A percentile compares a stretch with the other conserved stretches of the same genome.
Evolutionary conservation across 1,140 invertebrate species (phyloP).

Genomic region (Hyposmocoma kahamanoa): DNA sequence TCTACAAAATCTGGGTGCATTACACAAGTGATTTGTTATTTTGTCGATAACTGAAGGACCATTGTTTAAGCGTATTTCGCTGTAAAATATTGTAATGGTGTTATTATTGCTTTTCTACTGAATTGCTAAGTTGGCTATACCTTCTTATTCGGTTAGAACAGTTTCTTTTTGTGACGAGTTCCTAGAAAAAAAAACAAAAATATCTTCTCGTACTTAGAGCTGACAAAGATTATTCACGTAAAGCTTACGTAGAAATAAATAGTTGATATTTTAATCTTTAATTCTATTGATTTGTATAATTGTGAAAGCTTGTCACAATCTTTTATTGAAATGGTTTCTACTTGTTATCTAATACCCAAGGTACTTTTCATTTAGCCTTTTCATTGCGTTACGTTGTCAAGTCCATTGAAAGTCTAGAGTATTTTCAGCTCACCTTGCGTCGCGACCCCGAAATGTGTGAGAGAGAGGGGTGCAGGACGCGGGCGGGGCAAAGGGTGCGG

Average conservation of each 20-base stretch:
- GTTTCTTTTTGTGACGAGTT: too few species aligned
- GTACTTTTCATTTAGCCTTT: too few species aligned
- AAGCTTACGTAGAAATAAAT: too few species aligned
- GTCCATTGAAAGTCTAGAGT: constrained; percentile 29
- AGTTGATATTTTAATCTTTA: too few species aligned
- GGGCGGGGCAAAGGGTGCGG: constrained; percentile 45
- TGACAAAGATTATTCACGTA: too few species aligned
- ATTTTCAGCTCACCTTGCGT: constrained; percentile 53
- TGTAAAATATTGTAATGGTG: constrained; percentile 31
- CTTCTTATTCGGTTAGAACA: background rate
- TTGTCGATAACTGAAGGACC: constrained; percentile 36
- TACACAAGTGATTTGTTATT: constrained; percentile 35
- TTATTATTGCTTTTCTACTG: constrained; percentile 15
- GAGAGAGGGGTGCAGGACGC: constrained; percentile 63
- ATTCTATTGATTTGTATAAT: too few species aligned
- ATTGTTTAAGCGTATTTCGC: constrained; percentile 34
- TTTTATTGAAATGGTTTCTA: too few species aligned
- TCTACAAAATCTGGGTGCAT: constrained; percentile 25
- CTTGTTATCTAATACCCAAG: too few species aligned
- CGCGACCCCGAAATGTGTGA: constrained; percentile 48
- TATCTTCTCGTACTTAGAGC: too few species aligned
- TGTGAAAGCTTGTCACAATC: too few species aligned
- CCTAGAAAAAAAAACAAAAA: too few species aligned
- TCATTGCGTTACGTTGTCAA: constrained; percentile 4
- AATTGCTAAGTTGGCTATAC: background rate